Conservation (phyloP, 2,113 vertebrate species). For the Gorsachius goisagi region DNA sequence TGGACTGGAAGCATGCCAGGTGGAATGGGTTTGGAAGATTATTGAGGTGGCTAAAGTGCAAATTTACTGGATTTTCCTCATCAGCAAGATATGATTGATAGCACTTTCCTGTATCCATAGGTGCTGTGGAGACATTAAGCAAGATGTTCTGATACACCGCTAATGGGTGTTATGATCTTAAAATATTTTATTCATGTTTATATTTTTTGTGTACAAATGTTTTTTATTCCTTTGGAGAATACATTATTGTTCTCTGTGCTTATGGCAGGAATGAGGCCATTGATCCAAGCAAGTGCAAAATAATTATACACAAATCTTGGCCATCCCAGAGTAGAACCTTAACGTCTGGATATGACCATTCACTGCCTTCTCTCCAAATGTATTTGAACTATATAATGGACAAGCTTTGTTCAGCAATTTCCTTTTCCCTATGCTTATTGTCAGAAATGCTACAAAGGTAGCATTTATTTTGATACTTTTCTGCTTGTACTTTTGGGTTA, state of each 20-base stretch:
- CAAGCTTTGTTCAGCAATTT: background rate
- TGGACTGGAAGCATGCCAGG: background rate
- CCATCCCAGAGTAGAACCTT: background rate
- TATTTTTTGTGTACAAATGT: background rate
- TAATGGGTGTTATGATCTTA: background rate
- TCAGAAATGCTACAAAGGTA: background rate
- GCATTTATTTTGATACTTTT: background rate
- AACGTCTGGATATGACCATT: background rate
- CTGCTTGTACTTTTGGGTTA: background rate
- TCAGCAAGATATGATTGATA: background rate
- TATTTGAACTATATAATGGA: fast-evolving
- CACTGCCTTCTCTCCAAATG: background rate
- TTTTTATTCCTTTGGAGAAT: background rate
- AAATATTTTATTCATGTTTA: background rate
- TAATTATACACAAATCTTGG: background rate
- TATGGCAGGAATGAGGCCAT: background rate
- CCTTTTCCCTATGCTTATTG: background rate
- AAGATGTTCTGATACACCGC: background rate
- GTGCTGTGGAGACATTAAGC: background rate
- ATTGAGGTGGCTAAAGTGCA: background rate
- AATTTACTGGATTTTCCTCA: background rate
- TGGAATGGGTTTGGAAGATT: background rate
- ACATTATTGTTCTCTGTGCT: background rate
- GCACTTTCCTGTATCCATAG: background rate
- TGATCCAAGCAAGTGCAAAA: background rate